phyloP scores from a whole-genome alignment of 2,797 vertebrate species.

The Microctenopoma steveboyesi region DNA sequence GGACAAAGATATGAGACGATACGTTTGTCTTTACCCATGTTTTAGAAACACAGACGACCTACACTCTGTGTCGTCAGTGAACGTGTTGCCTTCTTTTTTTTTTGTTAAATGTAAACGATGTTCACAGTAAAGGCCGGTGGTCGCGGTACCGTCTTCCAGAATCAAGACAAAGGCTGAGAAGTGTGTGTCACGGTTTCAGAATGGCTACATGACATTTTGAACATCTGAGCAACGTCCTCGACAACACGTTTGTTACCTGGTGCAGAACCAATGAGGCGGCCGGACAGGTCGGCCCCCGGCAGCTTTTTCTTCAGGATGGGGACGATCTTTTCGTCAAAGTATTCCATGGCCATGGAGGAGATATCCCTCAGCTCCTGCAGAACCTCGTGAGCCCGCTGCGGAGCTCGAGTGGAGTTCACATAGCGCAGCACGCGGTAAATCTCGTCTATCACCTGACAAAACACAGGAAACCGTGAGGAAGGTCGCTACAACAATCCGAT shows the following conservation, averaged over 20 bases:
- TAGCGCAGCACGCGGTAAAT: slow-evolving; percentile 98
- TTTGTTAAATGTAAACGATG: too few species aligned
- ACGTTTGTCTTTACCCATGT: too few species aligned
- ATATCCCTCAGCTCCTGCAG: slow-evolving; percentile 97
- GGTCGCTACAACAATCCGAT: not conserved
- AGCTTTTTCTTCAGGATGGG: slow-evolving; percentile 98
- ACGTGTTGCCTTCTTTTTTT: too few species aligned
- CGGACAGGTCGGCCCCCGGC: slow-evolving; percentile 95
- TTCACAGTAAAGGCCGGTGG: too few species aligned
- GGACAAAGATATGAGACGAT: too few species aligned
- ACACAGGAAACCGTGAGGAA: not conserved
- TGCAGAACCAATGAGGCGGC: slow-evolving; percentile 94
- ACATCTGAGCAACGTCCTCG: not conserved
- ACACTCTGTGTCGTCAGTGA: too few species aligned
- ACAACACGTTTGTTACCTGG: slow-evolving; percentile 83
- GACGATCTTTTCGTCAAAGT: slow-evolving; percentile 99
- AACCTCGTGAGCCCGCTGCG: slow-evolving; percentile 97
- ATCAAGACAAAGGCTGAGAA: too few species aligned
- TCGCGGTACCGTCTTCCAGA: too few species aligned
- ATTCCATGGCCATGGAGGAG: slow-evolving; percentile 99
- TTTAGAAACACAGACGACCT: too few species aligned
- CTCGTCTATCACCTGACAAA: slow-evolving; percentile 95
- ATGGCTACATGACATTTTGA: too few species aligned
- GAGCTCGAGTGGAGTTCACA: slow-evolving; percentile 96
- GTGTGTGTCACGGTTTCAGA: too few species aligned